Base-by-base conservation (phyloP, 2,797 vertebrate species). In the Graptemys geographica region DNA sequence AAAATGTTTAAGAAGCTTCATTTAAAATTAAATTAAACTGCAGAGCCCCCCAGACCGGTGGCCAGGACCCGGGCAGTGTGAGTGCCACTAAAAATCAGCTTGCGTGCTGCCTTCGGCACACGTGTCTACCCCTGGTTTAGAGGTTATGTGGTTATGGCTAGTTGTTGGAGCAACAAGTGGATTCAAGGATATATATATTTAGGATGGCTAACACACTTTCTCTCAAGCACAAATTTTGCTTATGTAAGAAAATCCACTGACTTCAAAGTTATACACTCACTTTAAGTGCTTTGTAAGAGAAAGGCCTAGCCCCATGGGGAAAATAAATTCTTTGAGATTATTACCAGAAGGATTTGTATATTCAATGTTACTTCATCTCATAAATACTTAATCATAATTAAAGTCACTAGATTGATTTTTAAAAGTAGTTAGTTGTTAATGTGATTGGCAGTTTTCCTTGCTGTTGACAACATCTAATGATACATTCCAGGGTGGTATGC, bases 361-460 rank as follows among this genome's bases (percentile, higher is more conserved):
- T 96, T 97, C 37, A 55, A 94, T 90, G 81, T 92, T 96, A 87
- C 94, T 96, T 97, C 94, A 95, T 95, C 97, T 97, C 93, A 97
- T 96, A 98, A 97, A 97, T 96, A 98, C 94, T 97, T 98, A 96
- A 97, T 97, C 96, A 97, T 98, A 96, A 98, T 98, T 98, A 98
- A 98, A 96, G 91, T 97, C 94, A 96, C 47, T 92, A 90, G 96
- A 96, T 94, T 96, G 87, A 84, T 96, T 98, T 98, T 98, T 97
- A 93, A 96, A 98, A 97, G 96, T 95, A 97, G 95, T 94, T 96
- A 92, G 89, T 90, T 97, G 95, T 97, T 98, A 97, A 97, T 87
- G 90, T 97, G 98, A 98, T 95, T 98, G 98, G 88, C 97, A 98
- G 95, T 97, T 98, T 98, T 95, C 87, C 94, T 94, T 94, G 94